Percentiles rank a stretch among this genome's conserved stretches.
Conservation (phyloP, 1,140 invertebrate species). For the Drosophila ohnishii region DNA sequence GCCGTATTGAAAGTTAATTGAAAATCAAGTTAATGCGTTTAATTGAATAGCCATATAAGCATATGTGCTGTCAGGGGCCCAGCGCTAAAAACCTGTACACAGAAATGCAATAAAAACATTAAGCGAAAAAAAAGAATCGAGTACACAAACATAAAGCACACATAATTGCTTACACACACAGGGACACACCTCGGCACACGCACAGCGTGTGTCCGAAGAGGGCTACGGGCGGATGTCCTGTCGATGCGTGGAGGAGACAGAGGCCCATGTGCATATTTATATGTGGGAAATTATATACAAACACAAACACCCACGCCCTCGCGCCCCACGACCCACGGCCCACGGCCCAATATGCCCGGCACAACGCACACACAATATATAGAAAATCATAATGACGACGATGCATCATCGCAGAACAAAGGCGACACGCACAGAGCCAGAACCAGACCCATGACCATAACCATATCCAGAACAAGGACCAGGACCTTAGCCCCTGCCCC, state of each 20-base stretch:
- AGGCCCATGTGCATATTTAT: constrained; percentile 75
- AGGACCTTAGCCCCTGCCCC: constrained; percentile 22
- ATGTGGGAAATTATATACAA: constrained; percentile 80
- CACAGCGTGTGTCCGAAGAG: constrained; percentile 36
- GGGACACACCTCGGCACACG: constrained; percentile 18
- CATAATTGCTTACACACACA: constrained; percentile 61
- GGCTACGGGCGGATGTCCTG: constrained; percentile 29
- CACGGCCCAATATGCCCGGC: background rate
- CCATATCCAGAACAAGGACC: constrained; percentile 19
- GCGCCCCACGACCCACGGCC: background rate
- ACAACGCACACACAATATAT: constrained; percentile 48
- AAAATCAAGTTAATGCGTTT: constrained; percentile 81
- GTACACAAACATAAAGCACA: constrained; percentile 50
- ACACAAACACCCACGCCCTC: constrained; percentile 56
- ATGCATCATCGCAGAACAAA: constrained; percentile 79
- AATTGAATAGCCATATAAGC: constrained; percentile 67
- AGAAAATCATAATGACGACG: constrained; percentile 80
- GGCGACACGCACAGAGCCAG: constrained; percentile 74
- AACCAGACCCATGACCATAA: constrained; percentile 31
- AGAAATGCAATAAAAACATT: constrained; percentile 76
- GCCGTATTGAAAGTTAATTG: constrained; percentile 77
- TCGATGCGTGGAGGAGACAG: constrained; percentile 46
- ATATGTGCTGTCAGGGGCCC: constrained; percentile 51
- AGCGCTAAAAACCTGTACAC: constrained; percentile 66
- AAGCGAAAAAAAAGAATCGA: constrained; percentile 45